These are phyloP conservation scores for Cygnus buccinator DNA, from an alignment of 2,113 vertebrate species.

Conservation along the genomic window DNA sequence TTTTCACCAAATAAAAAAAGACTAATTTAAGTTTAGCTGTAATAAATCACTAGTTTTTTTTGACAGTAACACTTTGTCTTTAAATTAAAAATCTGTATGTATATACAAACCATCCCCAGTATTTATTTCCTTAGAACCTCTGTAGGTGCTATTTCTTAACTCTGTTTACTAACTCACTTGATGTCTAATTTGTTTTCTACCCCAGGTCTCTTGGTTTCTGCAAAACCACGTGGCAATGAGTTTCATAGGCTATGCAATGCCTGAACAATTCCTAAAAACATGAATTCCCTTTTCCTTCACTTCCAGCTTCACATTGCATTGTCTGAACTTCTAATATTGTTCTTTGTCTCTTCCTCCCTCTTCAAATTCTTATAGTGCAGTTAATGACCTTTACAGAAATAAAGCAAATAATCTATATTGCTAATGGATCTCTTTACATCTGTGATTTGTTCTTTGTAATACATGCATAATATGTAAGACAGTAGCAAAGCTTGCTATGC, in stretches of 20 bases:
- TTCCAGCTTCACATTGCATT: background rate
- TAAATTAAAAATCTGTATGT: background rate
- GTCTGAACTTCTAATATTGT: background rate
- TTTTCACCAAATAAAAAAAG: background rate
- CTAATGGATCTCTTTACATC: background rate
- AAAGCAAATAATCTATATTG: background rate
- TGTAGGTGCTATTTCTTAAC: background rate
- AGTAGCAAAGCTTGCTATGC: background rate
- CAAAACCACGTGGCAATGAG: background rate
- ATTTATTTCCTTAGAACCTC: background rate
- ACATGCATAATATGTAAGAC: background rate
- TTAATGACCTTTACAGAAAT: background rate
- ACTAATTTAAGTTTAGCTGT: background rate
- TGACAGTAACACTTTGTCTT: background rate
- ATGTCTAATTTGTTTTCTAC: background rate
- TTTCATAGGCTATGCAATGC: background rate
- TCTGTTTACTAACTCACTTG: background rate
- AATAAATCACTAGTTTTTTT: background rate
- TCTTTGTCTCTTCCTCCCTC: background rate
- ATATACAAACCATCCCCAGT: background rate
- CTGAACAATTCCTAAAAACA: background rate
- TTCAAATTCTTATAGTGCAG: background rate
- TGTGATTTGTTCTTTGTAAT: background rate
- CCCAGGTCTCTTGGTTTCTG: background rate
- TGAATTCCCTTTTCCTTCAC: background rate